Evolutionary conservation across 2,113 vertebrate genomes (phyloP), one percentile per base, ranked within the genome.

Genomic region (Deroptyus accipitrinus): DNA sequence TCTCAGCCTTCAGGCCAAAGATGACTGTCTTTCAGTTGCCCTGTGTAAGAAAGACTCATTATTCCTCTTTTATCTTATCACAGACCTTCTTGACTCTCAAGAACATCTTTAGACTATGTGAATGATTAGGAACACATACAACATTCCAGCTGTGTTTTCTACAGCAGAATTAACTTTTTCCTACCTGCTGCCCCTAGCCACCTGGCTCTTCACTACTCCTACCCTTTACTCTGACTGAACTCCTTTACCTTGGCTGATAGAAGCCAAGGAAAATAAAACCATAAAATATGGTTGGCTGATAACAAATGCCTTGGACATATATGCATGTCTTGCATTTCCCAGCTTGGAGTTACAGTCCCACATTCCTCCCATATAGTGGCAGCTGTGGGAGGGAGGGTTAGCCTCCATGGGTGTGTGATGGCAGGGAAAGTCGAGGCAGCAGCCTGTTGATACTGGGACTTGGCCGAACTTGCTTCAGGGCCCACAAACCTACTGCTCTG

Each of bases 1-100:
- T 69, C 67, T 92, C 44, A 93, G 86, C 79, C 92, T 93, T 83
- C 78, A 83, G 75, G 90, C 82, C 94, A 88, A 68, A 84, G 83
- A 72, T 23, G 62, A 61, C 78, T 90, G 51, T 12, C 44, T 88
- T 93, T 85, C 67, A 66, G 63, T 44, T 76, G 48, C 54, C 83
- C 54, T 77, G 46, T 86, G 41, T 83, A 72, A 90, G 75, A 78
- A 25, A 93, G 54, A 86, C 79, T 69, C 1, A 3, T 85, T 94
- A 85, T 85, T 90, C 35, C 31, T 62, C 72, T 90, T 86, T 73
- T 70, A 88, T 67, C 83, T 94, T 94, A 95, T 75, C 83, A 79
- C 48, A 79, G 64, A 30, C 51, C 25, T 84, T 88, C 73, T 67
- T 88, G 69, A 55, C 39, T 86, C 79, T 88, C 64, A 77, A 86